phyloP scores from a whole-genome alignment of 2,888 invertebrate species.

The Willowsia nigromaculata region DNA sequence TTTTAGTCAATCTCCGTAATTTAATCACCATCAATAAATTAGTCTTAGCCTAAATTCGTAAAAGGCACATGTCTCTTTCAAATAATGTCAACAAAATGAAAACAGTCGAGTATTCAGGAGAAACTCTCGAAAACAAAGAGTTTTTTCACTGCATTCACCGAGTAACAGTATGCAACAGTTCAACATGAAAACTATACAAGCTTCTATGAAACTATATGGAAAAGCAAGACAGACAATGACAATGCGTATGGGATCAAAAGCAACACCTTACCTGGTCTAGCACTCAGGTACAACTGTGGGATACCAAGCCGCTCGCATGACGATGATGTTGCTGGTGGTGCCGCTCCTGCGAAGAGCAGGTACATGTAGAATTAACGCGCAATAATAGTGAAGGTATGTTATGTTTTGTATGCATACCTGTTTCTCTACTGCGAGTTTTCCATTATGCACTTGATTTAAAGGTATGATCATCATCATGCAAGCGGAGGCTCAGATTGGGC shows the following conservation, averaged over 20 bases:
- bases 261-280: constrained; percentile 72
- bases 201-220: not conserved
- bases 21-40: no score
- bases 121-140: no score
- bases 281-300: constrained; percentile 75
- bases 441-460: constrained; percentile 23
- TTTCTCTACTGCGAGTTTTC: not conserved
- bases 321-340: constrained; percentile 29
- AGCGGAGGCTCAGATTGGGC: not conserved
- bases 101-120: no score
- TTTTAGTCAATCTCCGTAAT: no score
- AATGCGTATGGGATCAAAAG: constrained; percentile 21
- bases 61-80: no score
- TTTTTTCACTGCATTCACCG: no score
- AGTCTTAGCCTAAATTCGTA: no score
- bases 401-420: not conserved
- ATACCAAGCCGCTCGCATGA: constrained; percentile 48
- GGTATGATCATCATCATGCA: constrained; percentile 20
- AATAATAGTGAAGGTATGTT: not conserved
- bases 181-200: not conserved
- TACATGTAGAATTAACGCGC: not conserved
- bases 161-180: no score
- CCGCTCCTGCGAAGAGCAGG: not conserved
- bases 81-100: no score
- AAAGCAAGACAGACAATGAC: not conserved